Evolutionary conservation across 2,888 invertebrate genomes (phyloP).

Genomic region (Melikaiella ostensackeni): DNA sequence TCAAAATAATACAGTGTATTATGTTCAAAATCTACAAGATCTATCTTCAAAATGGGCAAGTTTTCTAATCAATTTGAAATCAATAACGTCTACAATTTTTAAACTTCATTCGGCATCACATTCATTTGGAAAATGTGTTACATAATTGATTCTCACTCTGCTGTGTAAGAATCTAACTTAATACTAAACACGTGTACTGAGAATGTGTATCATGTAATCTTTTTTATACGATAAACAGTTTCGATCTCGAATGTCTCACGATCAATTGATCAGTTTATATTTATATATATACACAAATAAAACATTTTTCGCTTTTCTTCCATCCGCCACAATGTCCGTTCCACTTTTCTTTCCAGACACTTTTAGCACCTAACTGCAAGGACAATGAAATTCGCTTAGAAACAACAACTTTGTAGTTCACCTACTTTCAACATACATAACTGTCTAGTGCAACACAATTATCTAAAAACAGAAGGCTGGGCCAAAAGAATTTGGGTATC

Average conservation of each 20-base stretch:
- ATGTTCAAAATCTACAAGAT: background rate
- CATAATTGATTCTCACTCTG: conserved; percentile 19
- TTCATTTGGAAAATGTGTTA: conserved; percentile 7
- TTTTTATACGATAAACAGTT: background rate
- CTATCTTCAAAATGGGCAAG: background rate
- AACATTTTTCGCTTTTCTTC: conserved; percentile 45
- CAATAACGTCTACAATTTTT: background rate
- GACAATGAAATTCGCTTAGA: conserved; percentile 2
- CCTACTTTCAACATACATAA: background rate
- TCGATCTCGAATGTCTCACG: background rate
- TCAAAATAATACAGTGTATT: background rate
- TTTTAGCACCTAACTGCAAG: conserved; percentile 68
- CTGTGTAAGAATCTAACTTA: conserved; percentile 8
- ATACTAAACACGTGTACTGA: conserved; percentile 8
- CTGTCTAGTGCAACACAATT: background rate
- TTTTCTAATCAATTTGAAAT: background rate
- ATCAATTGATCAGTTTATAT: conserved; percentile 2
- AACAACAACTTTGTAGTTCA: background rate
- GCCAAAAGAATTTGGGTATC: background rate
- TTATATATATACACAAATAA: conserved; percentile 49
- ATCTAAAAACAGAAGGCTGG: background rate
- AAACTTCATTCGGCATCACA: background rate
- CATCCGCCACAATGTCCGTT: conserved; percentile 43
- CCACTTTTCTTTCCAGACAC: conserved; percentile 54
- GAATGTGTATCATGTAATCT: conserved; percentile 5